phyloP scores from a whole-genome alignment of 2,113 vertebrate genomes.

The Galeopterus variegatus region DNA sequence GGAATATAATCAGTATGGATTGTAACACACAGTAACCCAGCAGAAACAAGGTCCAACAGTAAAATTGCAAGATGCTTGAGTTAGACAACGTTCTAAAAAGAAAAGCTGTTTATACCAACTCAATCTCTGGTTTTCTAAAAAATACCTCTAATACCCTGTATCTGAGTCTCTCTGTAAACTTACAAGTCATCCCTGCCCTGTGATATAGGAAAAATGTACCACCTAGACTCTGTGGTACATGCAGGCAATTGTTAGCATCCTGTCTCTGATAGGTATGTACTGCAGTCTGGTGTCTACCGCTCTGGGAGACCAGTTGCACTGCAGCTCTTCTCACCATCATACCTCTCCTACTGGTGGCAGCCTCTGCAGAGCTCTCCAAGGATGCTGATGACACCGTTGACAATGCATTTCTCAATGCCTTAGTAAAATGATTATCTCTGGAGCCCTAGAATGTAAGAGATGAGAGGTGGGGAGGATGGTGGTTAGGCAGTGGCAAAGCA shows the following conservation, averaged over 20 bases:
- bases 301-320: background rate
- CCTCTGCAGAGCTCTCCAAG: too few relatives aligned
- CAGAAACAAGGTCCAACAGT: accelerated
- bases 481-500: background rate
- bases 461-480: background rate
- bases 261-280: background rate
- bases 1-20: accelerated
- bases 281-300: background rate
- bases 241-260: background rate
- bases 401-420: background rate
- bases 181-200: too few relatives aligned
- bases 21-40: background rate
- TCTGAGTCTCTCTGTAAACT: too few relatives aligned
- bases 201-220: background rate
- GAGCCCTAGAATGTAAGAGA: background rate
- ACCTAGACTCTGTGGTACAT: background rate
- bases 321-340: too few relatives aligned
- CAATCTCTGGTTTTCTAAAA: background rate
- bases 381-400: too few relatives aligned
- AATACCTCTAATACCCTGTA: accelerated
- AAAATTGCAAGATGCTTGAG: background rate
- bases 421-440: background rate
- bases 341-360: too few relatives aligned
- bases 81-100: background rate
- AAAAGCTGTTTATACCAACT: background rate